A percentile compares a stretch with the other conserved stretches of the same genome.
phyloP scores from a whole-genome alignment of 2,113 vertebrate species.

The Caloenas nicobarica region DNA sequence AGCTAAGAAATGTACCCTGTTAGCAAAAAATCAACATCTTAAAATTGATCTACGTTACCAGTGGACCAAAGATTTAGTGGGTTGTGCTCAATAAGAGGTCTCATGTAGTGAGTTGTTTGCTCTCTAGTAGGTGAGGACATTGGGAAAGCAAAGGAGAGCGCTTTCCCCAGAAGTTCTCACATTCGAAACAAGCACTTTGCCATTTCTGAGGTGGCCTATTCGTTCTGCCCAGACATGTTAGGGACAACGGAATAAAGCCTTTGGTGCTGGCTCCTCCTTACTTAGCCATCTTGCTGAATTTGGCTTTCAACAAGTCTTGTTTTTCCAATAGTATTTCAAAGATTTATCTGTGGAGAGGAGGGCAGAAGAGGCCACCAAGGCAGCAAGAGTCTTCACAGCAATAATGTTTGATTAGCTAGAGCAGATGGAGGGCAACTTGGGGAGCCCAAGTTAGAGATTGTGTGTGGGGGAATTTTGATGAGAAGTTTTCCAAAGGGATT shows the following conservation, averaged over 20 bases:
- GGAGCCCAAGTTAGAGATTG: neutral
- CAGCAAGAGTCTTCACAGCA: neutral
- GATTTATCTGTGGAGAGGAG: neutral
- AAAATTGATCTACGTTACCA: neutral
- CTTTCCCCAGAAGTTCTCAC: neutral
- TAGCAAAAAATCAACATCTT: neutral
- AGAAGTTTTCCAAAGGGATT: neutral
- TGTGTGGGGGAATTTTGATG: neutral
- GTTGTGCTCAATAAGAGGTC: neutral
- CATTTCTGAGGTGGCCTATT: neutral
- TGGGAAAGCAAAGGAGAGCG: accelerated
- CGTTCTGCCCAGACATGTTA: neutral
- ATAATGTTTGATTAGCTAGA: neutral
- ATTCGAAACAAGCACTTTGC: neutral
- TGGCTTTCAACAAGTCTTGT: neutral
- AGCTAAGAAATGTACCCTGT: neutral
- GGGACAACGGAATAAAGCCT: neutral
- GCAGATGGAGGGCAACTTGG: neutral
- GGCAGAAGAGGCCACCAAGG: neutral
- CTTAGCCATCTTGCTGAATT: neutral
- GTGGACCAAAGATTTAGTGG: neutral
- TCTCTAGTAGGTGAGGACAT: neutral
- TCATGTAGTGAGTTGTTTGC: neutral
- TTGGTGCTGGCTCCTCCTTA: neutral
- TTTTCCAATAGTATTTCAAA: neutral